A percentile compares a stretch with the other conserved stretches of the same genome.
Conservation (phyloP, 2,888 invertebrate genomes). For the Stenotaenia linearis region DNA sequence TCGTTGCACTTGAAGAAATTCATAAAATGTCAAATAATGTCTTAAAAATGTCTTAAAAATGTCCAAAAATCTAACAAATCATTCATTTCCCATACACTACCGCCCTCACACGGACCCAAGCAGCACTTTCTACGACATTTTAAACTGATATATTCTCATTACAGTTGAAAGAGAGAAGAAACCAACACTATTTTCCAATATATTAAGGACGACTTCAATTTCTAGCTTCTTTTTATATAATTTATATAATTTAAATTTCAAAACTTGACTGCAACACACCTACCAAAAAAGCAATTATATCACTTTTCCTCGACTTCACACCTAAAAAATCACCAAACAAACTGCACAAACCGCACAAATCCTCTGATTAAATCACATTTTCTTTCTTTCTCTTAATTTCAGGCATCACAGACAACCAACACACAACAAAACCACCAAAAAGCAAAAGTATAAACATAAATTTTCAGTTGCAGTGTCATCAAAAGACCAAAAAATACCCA, state of each 20-base stretch:
- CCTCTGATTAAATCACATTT: not conserved
- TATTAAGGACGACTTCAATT: not conserved
- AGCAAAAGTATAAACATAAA: not conserved
- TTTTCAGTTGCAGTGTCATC: not conserved
- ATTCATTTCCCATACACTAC: not conserved
- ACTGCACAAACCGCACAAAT: not conserved
- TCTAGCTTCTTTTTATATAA: not conserved
- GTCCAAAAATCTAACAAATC: too few relatives aligned
- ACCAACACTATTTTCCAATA: not conserved
- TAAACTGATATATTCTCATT: not conserved
- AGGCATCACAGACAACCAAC: not conserved
- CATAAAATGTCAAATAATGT: too few relatives aligned
- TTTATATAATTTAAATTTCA: not conserved
- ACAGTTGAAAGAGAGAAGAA: not conserved
- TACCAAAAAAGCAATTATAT: too few relatives aligned
- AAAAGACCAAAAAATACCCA: not conserved
- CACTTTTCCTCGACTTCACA: too few relatives aligned
- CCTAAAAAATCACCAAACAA: too few relatives aligned
- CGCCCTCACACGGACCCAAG: slow-evolving; percentile 8
- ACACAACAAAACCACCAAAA: not conserved
- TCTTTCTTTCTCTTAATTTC: not conserved
- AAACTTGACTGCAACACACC: too few relatives aligned
- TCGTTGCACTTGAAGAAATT: not conserved
- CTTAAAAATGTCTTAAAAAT: too few relatives aligned
- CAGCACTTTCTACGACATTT: not conserved